Conservation (phyloP, 2,888 invertebrate species). For the Beris morrisii region DNA sequence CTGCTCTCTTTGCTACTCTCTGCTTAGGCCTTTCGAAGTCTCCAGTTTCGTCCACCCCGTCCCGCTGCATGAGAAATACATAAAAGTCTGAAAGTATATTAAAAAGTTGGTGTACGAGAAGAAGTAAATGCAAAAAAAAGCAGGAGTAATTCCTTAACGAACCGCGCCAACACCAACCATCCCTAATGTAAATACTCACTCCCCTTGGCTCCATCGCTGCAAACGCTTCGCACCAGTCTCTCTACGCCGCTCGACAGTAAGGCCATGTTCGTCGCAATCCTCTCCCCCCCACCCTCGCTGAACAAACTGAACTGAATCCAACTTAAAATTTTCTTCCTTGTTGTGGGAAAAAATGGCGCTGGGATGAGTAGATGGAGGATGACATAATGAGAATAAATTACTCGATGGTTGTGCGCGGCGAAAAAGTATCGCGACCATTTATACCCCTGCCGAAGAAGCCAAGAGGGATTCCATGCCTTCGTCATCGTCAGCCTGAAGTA, state of each 20-base stretch:
- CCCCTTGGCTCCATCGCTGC: not conserved
- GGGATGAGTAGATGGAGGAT: not conserved
- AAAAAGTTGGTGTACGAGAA: too few relatives aligned
- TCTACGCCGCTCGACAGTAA: too few relatives aligned
- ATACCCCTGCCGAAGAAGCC: not conserved
- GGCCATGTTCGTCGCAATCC: not conserved
- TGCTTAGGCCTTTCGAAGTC: not conserved
- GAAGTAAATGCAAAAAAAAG: too few relatives aligned
- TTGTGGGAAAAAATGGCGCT: too few relatives aligned
- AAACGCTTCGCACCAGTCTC: not conserved
- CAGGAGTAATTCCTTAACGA: not conserved
- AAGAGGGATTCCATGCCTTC: constrained; percentile 17
- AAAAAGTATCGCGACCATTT: constrained; percentile 29
- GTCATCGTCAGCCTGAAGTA: constrained; percentile 15
- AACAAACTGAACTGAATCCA: constrained; percentile 28
- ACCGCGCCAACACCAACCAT: not conserved
- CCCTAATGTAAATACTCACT: not conserved
- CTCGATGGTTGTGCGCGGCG: constrained; percentile 31
- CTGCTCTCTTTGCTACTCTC: not conserved
- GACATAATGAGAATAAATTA: constrained; percentile 35
- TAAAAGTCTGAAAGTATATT: too few relatives aligned
- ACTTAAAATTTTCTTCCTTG: constrained; percentile 27
- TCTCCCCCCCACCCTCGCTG: not conserved
- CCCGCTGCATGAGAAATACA: too few relatives aligned
- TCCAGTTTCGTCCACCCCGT: too few relatives aligned